Evolutionary conservation across 1,140 invertebrate species (phyloP), one percentile per base, ranked within the genome.

Genomic region (Cydia strobilella): DNA sequence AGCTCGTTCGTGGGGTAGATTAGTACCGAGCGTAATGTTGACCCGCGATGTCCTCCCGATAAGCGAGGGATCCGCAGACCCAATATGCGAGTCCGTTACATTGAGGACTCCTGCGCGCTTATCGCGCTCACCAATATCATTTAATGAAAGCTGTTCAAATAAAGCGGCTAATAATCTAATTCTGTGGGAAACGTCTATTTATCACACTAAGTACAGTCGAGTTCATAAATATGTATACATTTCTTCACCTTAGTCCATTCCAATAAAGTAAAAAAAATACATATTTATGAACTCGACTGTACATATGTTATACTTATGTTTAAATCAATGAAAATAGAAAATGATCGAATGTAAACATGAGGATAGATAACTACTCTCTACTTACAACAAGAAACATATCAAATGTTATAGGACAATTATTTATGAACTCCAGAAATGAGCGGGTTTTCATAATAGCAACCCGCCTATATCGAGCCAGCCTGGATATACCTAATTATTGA

Each of bases 11-110:
- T 82, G 79, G 77, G 80, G 82, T 74, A 84, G 86, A 88, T 86
- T 86, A 88, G 84, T 42, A 69, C 31, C 31, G 65, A n/a, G 31
- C 65, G 31, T 69, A 69, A 87, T 86, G 80, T 82, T 84, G 84
- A 84, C 82, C 84, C 81, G 81, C 79, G 85, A 86, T 86, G 84
- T 85, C 83, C 85, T 84, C 76, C 63, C 74, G 86, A 86, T 86
- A 88, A 81, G 78, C 74, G 76, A 81, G 79, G 85, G 82, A 83
- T 80, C 79, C 66, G 39, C 78, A 76, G 80, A 79, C 78, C 79
- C 80, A 83, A 84, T 84, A 81, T 81, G 80, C 75, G 82, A 76
- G 79, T 76, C 77, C 78, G 76, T 84, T 81, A 84, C 83, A 81
- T 82, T 80, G 80, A 84, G 78, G 83, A 80, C 83, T 80, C 76